Evolutionary conservation across 2,888 invertebrate species (phyloP).

Genomic region (Rotaria socialis): DNA sequence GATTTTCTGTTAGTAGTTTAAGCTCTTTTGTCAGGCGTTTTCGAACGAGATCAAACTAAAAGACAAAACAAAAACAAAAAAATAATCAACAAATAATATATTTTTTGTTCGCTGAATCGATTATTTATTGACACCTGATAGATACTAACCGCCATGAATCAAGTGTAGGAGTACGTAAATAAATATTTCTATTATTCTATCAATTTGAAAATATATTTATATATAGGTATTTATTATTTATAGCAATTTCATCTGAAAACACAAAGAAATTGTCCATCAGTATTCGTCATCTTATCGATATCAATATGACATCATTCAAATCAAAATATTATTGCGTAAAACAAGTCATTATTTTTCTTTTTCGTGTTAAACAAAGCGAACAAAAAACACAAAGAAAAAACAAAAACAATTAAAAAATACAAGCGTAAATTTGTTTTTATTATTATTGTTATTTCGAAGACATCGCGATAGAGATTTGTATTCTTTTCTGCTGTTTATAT

Average conservation of each 20-base stretch:
- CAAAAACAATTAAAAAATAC: background rate
- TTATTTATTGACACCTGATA: background rate
- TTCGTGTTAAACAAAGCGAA: background rate
- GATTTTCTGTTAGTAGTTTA: constrained; percentile 19
- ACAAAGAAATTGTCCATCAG: background rate
- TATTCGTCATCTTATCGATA: background rate
- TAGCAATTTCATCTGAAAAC: background rate
- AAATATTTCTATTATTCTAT: background rate
- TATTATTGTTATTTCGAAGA: background rate
- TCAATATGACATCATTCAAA: background rate
- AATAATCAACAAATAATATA: too few relatives aligned
- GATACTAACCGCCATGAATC: background rate
- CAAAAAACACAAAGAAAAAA: background rate
- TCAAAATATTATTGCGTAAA: background rate
- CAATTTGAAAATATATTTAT: background rate
- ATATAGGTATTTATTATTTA: background rate
- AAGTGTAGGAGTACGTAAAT: background rate
- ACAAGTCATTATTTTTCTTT: background rate
- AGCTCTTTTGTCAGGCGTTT: constrained; percentile 14
- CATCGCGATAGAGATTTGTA: background rate
- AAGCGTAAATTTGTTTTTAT: background rate
- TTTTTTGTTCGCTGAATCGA: too few relatives aligned
- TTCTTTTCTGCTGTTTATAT: background rate
- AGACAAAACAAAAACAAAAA: background rate
- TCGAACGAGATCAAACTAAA: constrained; percentile 36